Conservation (phyloP, 2,113 vertebrate genomes). For the Orientallactaga bullata region DNA sequence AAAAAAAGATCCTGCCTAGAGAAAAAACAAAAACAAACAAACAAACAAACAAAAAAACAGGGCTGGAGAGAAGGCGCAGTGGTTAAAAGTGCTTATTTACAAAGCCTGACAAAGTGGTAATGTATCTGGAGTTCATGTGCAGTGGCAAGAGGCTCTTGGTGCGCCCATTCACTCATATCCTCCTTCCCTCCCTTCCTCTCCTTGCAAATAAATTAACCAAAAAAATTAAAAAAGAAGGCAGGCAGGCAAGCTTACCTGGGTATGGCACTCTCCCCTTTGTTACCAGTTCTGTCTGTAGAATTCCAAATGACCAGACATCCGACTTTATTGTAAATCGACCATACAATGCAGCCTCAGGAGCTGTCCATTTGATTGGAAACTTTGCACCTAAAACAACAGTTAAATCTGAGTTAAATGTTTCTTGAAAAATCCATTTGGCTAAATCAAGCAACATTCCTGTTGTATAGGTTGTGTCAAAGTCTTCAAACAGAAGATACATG, state of each 20-base stretch:
- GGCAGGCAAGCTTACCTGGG: conserved; percentile 89
- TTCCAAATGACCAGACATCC: conserved; percentile 98
- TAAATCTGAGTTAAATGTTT: conserved; percentile 34
- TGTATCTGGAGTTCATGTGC: too few relatives aligned
- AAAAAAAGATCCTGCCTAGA: too few relatives aligned
- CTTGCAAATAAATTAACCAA: too few relatives aligned
- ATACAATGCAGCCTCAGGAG: conserved; percentile 95
- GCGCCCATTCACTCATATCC: too few relatives aligned
- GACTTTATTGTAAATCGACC: conserved; percentile 98
- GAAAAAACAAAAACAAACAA: too few relatives aligned
- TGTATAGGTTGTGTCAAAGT: not conserved
- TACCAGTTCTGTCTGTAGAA: conserved; percentile 95
- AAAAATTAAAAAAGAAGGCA: too few relatives aligned
- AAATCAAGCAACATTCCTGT: not conserved
- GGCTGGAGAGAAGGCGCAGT: too few relatives aligned
- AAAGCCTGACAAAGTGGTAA: too few relatives aligned
- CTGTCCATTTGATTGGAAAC: conserved; percentile 98
- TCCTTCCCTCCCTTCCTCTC: too few relatives aligned
- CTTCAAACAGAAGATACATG: not conserved
- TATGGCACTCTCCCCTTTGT: conserved; percentile 98
- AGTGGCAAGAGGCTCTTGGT: too few relatives aligned
- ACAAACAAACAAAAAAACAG: too few relatives aligned
- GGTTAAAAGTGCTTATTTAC: too few relatives aligned
- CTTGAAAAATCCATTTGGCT: conserved; percentile 7
- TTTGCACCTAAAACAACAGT: conserved; percentile 92